phyloP scores from a whole-genome alignment of 2,888 invertebrate species.

The Malthinus flaveolus region DNA sequence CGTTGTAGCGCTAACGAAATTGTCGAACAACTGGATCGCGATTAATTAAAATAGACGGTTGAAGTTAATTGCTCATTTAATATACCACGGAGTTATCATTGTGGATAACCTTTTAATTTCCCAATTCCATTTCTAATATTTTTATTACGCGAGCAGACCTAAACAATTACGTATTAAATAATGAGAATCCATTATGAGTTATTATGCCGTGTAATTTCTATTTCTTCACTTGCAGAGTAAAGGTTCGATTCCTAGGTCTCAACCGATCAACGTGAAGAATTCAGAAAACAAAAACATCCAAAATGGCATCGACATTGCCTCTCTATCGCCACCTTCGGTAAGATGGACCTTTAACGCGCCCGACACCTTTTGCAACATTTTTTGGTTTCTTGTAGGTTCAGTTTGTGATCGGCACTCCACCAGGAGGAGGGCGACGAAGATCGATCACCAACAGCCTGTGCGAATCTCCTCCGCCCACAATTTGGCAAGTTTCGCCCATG shows the following conservation, averaged over 20 bases:
- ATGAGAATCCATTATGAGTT: no score
- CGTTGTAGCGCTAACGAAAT: not conserved
- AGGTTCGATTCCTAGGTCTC: constrained; percentile 74
- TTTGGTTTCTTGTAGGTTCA: constrained; percentile 61
- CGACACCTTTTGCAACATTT: not conserved
- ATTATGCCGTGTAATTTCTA: no score
- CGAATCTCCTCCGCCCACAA: constrained; percentile 75
- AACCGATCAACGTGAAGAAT: constrained; percentile 82
- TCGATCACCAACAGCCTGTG: constrained; percentile 69
- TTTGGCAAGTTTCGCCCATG: constrained; percentile 84
- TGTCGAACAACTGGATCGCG: not conserved
- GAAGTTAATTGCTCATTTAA: no score
- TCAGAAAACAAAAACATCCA: constrained; percentile 70
- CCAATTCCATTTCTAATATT: no score
- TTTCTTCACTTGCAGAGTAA: constrained; percentile 36
- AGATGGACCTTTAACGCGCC: constrained; percentile 48
- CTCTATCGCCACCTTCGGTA: constrained; percentile 89
- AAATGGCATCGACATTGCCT: constrained; percentile 88
- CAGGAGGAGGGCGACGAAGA: constrained; percentile 63
- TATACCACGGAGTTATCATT: no score
- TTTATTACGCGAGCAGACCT: no score
- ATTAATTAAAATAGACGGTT: no score
- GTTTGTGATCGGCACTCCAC: constrained; percentile 86
- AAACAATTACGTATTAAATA: no score
- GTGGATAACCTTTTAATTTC: no score